Percentiles rank a stretch among this genome's conserved stretches.
Evolutionary conservation across 1,140 invertebrate genomes (phyloP).

Genomic region (Gryon sp.): DNA sequence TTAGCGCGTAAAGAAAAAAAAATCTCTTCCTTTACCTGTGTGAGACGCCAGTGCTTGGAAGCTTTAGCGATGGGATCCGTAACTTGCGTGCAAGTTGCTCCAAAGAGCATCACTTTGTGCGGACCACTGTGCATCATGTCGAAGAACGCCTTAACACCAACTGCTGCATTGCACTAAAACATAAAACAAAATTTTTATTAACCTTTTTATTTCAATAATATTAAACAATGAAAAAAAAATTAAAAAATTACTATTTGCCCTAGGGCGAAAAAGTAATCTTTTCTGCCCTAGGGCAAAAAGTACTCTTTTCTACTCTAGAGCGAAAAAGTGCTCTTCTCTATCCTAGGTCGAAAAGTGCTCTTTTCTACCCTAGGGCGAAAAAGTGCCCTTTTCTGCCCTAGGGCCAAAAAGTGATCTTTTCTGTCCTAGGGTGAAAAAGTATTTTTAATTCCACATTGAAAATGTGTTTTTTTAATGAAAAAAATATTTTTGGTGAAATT

Average conservation of each 20-base stretch:
- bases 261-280: too few species aligned
- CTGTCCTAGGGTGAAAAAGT: too few species aligned
- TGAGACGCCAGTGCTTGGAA: conserved; percentile 97
- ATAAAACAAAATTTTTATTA: conserved; percentile 12
- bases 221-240: not conserved
- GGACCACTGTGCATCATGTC: conserved; percentile 97
- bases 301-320: too few species aligned
- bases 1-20: not conserved
- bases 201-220: not conserved
- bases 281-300: too few species aligned
- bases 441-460: too few species aligned
- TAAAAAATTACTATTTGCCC: not conserved
- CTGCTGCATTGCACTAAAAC: conserved; percentile 96
- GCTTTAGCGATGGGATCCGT: conserved; percentile 99
- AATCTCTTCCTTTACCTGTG: conserved; percentile 90
- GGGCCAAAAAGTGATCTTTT: too few species aligned
- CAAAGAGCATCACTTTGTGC: conserved; percentile 96
- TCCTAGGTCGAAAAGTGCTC: too few species aligned
- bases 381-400: too few species aligned
- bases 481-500: not conserved
- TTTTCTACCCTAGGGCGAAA: too few species aligned
- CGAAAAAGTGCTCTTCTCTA: too few species aligned
- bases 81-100: conserved; percentile 96
- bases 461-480: too few species aligned
- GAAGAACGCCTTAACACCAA: conserved; percentile 98